Base-by-base conservation (phyloP, 2,797 vertebrate species). In the Danio choprae region DNA sequence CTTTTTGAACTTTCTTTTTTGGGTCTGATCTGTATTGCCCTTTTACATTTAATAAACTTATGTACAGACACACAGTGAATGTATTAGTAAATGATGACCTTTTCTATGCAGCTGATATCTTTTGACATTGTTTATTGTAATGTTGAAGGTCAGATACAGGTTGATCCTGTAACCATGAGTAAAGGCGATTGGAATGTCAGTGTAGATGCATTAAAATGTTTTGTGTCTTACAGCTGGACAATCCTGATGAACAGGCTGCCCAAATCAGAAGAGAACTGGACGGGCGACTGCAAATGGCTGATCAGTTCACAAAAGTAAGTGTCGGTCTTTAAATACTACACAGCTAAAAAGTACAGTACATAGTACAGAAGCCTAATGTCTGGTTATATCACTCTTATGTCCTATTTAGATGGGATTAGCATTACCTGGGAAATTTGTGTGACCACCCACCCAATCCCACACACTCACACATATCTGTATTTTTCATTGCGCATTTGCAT, bases 221-320 rank as follows among this genome's bases (percentile, higher is more conserved):
- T 36, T 60, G 6, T 77, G 6, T 53, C 1, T 56, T 78, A 81
- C 91, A 99, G 98, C 91, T 99, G 91, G 98, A 99, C 91, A 99
- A 99, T 87, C 97, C 94, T 29, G 98, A 99, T 62, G 98, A 99
- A 81, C 98, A 99, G 89, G 98, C 98, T 0, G 98, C 98, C 0
- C 98, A 99, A 90, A 99, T 99, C 92, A 93, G 98, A 88, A 92
- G 98, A 0, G 98, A 99, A 81, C 88, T 99, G 88, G 98, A 99
- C 1, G 98, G 98, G 83, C 95, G 97, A 53, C 94, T 99, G 74
- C 98, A 99, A 86, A 99, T 99, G 98, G 98, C 97, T n/a, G 98
- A 99, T 86, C 98, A 99, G 87, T 98, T 99, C 65, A 94, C 97
- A 46, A 95, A 95, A 94, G 98, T 99, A 95, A 95, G 89, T 77